phyloP scores from a whole-genome alignment of 2,888 invertebrate genomes.

The Nemotelus nigrinus region DNA sequence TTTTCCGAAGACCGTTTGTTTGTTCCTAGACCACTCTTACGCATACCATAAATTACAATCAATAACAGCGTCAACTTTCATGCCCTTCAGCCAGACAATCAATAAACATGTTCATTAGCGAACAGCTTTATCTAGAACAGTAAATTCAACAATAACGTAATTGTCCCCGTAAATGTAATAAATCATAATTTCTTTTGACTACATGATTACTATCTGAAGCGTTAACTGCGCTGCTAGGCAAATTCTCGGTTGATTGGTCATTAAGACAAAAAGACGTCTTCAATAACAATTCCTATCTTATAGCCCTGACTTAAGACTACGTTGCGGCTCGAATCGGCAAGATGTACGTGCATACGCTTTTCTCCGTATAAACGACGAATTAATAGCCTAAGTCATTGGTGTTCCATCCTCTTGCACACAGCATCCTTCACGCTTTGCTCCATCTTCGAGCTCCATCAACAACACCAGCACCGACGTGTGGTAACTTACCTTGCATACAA shows the following conservation, averaged over 20 bases:
- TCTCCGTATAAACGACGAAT: conserved; percentile 36
- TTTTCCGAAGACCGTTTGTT: too few species aligned
- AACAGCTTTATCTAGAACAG: too few species aligned
- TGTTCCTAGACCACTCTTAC: too few species aligned
- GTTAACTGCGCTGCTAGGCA: conserved; percentile 16
- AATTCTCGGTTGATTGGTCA: background rate
- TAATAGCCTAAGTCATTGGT: conserved; percentile 27
- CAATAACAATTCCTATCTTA: conserved; percentile 18
- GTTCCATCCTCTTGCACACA: conserved; percentile 31
- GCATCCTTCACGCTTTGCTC: conserved; percentile 34
- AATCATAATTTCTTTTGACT: conserved; percentile 12
- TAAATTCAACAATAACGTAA: background rate
- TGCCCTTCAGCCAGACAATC: too few species aligned
- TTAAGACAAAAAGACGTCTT: conserved; percentile 31
- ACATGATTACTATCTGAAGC: conserved; percentile 9
- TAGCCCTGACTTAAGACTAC: background rate
- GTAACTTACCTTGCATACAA: conserved; percentile 45
- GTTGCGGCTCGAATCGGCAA: background rate
- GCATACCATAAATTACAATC: too few species aligned
- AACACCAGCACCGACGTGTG: conserved; percentile 33
- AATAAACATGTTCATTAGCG: too few species aligned
- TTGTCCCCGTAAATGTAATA: conserved; percentile 5
- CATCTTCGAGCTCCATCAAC: background rate
- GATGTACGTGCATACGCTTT: conserved; percentile 20
- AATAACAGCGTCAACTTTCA: too few species aligned